Base-by-base conservation (phyloP, 1,140 invertebrate species). In the Pseudomyrmex concolor region DNA sequence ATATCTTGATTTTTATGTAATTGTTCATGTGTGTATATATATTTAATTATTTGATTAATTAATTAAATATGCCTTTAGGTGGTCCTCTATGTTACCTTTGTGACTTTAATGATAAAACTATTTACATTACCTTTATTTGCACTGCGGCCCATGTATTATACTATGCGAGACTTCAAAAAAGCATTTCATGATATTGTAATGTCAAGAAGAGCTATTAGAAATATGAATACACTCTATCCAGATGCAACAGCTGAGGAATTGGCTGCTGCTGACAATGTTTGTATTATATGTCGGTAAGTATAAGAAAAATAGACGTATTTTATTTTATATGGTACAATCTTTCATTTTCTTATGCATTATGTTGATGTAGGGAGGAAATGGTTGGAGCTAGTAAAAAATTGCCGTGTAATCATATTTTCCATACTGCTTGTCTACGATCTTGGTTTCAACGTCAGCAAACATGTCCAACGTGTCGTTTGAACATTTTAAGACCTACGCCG, bases 361-460 rank as follows among this genome's bases (percentile, higher is more conserved):
- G 68, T 19, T 74, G 67, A 68, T 67, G 55, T 48, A 94, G 95
- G 48, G 95, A 95, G 83, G 95, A 95, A 85, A 95, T 95, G 95
- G 92, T 96, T 48, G 93, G 95, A 94, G 97, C 97, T 57, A 97
- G 98, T 2, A 99, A 99, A 95, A 99, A 99, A 93, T 95, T 99
- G 76, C 99, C 99, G 0, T 99, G 99, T 95, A 99, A 99, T 94
- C 99, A 99, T 93, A 99, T 99, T 90, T 99, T 99, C 95, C 99
- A 99, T 94, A 98, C 98, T 25, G 97, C 97, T 48, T 99, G 99
- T 94, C 95, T 99, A n/a, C 96, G 99, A 9, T 98, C 98, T 4
- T 99, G 99, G 99, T 99, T 99, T 94, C 99, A 99, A 95, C 96
- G 99, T 12, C 99, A 99, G 94, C 99, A 99, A 95, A 99, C 99